Base-by-base conservation (phyloP, 2,888 invertebrate genomes). In the Chrysolina americana region DNA sequence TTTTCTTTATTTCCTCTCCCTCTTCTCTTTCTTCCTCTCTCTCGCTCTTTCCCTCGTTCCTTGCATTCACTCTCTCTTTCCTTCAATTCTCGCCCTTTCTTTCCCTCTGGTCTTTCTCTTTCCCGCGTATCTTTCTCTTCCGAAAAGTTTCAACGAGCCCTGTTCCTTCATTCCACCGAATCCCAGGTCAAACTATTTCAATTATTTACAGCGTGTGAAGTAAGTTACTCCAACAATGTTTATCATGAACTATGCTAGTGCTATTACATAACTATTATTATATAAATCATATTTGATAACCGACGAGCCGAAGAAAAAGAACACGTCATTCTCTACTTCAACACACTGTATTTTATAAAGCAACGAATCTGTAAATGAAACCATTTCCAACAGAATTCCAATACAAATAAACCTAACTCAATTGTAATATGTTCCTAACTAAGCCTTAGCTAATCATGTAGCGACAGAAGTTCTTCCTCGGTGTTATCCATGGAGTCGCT, bases 201-300 rank as follows among this genome's bases (percentile, higher is more conserved):
- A 11, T 53, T 53, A 53, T 53, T 53, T 53, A 53, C 53, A 53
- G 53, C 19, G 11, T 53, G 53, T 53, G 53, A 53, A 53, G 53
- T 21, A 19, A 11, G 19, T 21, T 53, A 19, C 53, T 53, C 13
- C 53, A 19, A 53, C 21, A 10, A 53, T 53, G 19, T 53, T 53
- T 5, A 53, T 53, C 10, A 19, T 21, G 19, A 21, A 53, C 53
- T 21, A 53, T 21, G 4, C 53, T 19, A 21, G n/a, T n/a, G n/a
- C 36, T 36, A 36, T 36, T 36, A 36, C n/a, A 59, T 59, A 59
- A 13, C 23, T 36, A 59, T 9, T 59, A 59, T n/a, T 23, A 19
- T 36, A 6, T 9, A 36, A 28, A 36, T 28, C 23, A 59, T 15
- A 23, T 59, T n/a, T 28, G 2, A 59, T 17, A 15, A 15, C 28